Evolutionary conservation across 2,113 vertebrate species (phyloP).

Genomic region (Megaceryle maxima): DNA sequence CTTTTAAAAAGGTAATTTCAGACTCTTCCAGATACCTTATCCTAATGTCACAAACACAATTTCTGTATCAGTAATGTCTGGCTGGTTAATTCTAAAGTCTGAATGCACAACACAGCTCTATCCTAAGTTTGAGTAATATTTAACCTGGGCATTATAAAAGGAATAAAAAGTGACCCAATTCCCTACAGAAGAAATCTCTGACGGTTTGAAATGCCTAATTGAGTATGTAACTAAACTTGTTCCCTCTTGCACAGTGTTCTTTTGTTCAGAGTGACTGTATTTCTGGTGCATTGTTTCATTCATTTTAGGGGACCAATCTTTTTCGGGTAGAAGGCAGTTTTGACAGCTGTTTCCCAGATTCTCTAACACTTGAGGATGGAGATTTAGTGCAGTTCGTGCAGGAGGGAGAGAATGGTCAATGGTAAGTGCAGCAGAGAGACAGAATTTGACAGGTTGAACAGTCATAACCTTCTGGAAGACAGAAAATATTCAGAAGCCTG

Average conservation of each 20-base stretch:
- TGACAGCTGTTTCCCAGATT: slow-evolving; percentile 70
- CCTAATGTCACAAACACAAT: neutral
- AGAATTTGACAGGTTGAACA: neutral
- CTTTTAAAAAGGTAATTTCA: neutral
- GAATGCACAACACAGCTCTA: neutral
- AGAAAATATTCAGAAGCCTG: neutral
- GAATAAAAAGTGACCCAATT: neutral
- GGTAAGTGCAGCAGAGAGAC: slow-evolving; percentile 75
- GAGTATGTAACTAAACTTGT: neutral
- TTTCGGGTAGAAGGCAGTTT: slow-evolving; percentile 84
- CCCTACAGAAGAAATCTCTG: neutral
- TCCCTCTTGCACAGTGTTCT: neutral
- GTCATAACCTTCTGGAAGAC: neutral
- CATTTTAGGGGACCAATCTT: slow-evolving; percentile 68
- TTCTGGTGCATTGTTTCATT: neutral
- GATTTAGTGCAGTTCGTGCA: slow-evolving; percentile 83
- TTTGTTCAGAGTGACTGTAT: neutral
- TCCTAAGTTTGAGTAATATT: neutral
- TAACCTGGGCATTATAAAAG: neutral
- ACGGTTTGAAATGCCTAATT: neutral
- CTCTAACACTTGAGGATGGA: slow-evolving; percentile 74
- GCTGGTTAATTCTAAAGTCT: neutral
- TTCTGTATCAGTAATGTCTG: neutral
- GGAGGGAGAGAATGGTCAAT: slow-evolving; percentile 83
- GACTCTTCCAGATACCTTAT: neutral